Evolutionary conservation across 2,797 vertebrate genomes (phyloP).

Genomic region (Lepus oiostolus): DNA sequence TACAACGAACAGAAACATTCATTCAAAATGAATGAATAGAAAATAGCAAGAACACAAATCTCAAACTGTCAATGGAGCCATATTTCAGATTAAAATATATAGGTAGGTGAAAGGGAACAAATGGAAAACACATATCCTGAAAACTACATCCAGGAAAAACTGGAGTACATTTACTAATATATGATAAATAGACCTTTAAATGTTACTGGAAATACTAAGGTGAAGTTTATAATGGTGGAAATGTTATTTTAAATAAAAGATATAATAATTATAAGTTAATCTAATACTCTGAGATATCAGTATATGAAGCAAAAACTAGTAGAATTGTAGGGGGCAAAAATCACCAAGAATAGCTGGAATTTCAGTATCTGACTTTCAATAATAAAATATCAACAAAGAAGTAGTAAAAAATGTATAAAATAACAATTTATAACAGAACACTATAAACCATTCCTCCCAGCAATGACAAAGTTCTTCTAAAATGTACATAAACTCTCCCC

Average conservation of each 20-base stretch:
- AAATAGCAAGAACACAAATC: background rate
- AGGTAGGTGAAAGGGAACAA: background rate
- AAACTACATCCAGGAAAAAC: background rate
- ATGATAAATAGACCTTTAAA: background rate
- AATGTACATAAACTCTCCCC: background rate
- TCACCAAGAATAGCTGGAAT: background rate
- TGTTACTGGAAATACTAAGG: background rate
- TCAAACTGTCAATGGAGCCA: no score
- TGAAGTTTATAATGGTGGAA: background rate
- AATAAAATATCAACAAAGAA: background rate
- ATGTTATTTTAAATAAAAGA: background rate
- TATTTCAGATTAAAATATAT: background rate
- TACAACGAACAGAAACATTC: background rate
- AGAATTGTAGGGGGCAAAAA: background rate
- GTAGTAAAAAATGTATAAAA: background rate
- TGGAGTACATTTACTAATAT: background rate
- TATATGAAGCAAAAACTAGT: background rate
- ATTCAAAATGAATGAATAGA: background rate
- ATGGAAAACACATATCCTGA: background rate
- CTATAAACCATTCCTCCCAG: background rate
- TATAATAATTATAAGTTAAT: background rate
- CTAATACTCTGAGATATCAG: no score
- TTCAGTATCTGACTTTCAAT: background rate
- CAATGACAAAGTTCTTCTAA: background rate
- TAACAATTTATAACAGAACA: no score